Conservation (phyloP, 2,888 invertebrate genomes). For the Phortica okadai region DNA sequence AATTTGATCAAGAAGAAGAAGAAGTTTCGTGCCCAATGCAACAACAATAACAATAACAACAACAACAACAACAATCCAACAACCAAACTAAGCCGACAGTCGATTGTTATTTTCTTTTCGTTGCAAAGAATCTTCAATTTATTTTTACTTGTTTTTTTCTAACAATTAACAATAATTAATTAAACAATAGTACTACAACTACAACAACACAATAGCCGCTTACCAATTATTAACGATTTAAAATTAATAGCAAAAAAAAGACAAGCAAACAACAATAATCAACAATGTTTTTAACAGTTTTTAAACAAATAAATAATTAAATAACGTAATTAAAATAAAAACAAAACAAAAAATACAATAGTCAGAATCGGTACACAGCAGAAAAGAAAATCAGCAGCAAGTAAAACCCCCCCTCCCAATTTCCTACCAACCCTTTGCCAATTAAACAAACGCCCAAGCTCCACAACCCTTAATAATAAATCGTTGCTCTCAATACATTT, state of each 20-base stretch:
- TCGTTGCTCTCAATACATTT: slow-evolving; percentile 30
- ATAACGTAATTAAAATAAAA: slow-evolving; percentile 59
- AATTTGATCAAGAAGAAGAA: background rate
- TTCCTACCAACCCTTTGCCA: background rate
- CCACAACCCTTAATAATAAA: slow-evolving; percentile 28
- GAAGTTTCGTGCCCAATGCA: slow-evolving; percentile 53
- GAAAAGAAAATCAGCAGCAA: background rate
- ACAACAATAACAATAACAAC: slow-evolving; percentile 71
- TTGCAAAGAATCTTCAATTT: slow-evolving; percentile 49
- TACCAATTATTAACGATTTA: slow-evolving; percentile 39
- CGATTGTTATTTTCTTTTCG: slow-evolving; percentile 75
- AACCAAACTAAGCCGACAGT: slow-evolving; percentile 81
- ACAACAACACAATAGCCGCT: slow-evolving; percentile 36
- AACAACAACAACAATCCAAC: slow-evolving; percentile 75
- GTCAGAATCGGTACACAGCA: background rate
- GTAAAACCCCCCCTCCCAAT: background rate
- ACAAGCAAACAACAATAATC: slow-evolving; percentile 34
- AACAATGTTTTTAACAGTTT: slow-evolving; percentile 17
- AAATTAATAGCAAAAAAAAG: slow-evolving; percentile 47
- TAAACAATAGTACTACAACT: slow-evolving; percentile 35
- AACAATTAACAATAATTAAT: slow-evolving; percentile 27
- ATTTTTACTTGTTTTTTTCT: background rate
- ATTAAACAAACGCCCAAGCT: background rate
- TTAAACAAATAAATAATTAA: slow-evolving; percentile 40
- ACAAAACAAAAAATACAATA: slow-evolving; percentile 18